phyloP scores from a whole-genome alignment of 2,888 invertebrate genomes.

The Eulithis prunata region DNA sequence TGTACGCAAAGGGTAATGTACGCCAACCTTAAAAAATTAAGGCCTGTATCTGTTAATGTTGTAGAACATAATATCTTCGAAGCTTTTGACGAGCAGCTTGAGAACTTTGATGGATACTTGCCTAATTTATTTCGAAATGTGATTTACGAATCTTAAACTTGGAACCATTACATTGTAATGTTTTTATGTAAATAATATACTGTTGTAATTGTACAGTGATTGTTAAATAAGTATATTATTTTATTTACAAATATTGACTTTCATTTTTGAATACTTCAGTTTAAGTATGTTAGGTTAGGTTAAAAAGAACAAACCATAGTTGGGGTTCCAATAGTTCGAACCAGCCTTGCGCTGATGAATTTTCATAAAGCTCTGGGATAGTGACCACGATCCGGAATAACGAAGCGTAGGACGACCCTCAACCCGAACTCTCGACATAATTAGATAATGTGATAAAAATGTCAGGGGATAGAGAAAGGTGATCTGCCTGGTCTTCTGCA shows the following conservation, averaged over 20 bases:
- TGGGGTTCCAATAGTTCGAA: too few species aligned
- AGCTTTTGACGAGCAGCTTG: not conserved
- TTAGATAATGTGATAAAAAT: too few species aligned
- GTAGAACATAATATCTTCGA: not conserved
- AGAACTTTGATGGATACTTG: constrained; percentile 6
- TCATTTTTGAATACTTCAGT: constrained; percentile 1
- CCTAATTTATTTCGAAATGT: constrained; percentile 31
- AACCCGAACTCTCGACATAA: too few species aligned
- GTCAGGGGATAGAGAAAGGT: too few species aligned
- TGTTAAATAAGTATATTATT: constrained; percentile 77
- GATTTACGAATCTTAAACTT: constrained; percentile 31
- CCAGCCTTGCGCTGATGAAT: too few species aligned
- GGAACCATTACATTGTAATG: constrained; percentile 40
- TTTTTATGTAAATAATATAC: constrained; percentile 50
- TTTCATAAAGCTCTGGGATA: too few species aligned
- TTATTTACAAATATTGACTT: constrained; percentile 53
- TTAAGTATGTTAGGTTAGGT: too few species aligned
- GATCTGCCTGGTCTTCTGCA: too few species aligned
- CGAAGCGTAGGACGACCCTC: too few species aligned
- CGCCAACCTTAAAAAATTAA: constrained; percentile 3
- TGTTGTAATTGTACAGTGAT: constrained; percentile 55
- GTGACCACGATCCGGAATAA: too few species aligned
- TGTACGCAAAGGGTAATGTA: too few species aligned
- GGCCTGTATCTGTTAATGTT: constrained; percentile 3
- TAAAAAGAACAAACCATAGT: too few species aligned